Conservation (phyloP, 2,888 invertebrate species). For the Drosophila rubida region DNA sequence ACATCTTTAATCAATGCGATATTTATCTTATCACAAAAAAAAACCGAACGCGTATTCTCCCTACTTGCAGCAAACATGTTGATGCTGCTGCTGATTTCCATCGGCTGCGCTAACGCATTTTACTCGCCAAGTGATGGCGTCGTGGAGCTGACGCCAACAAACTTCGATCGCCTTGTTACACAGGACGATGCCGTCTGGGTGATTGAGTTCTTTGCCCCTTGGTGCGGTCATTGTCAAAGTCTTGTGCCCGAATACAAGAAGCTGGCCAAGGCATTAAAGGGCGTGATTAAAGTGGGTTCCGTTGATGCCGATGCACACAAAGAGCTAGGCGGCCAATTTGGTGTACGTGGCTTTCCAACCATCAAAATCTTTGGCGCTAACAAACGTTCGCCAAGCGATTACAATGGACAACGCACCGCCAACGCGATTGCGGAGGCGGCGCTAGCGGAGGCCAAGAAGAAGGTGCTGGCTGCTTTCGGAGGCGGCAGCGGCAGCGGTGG, state of each 20-base stretch:
- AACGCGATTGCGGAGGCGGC: slow-evolving; percentile 94
- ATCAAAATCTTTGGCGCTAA: slow-evolving; percentile 96
- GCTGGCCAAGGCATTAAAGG: slow-evolving; percentile 96
- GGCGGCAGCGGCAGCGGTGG: slow-evolving; percentile 84
- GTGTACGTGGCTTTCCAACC: slow-evolving; percentile 96
- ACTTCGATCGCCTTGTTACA: slow-evolving; percentile 93
- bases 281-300: slow-evolving; percentile 96
- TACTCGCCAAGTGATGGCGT: slow-evolving; percentile 91
- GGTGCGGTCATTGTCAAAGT: slow-evolving; percentile 97
- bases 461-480: slow-evolving; percentile 90
- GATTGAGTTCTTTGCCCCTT: slow-evolving; percentile 94
- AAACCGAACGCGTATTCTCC: background rate
- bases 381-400: slow-evolving; percentile 93
- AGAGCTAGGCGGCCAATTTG: slow-evolving; percentile 91
- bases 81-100: slow-evolving; percentile 45
- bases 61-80: slow-evolving; percentile 49
- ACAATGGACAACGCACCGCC: slow-evolving; percentile 93
- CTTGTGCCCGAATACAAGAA: slow-evolving; percentile 97
- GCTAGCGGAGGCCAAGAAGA: slow-evolving; percentile 90
- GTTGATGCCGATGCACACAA: slow-evolving; percentile 96
- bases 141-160: slow-evolving; percentile 92
- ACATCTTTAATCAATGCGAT: background rate
- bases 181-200: slow-evolving; percentile 96
- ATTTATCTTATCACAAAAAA: slow-evolving; percentile 2
- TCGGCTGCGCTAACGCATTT: slow-evolving; percentile 82